phyloP scores from a whole-genome alignment of 2,888 invertebrate genomes.

The Griposia aprilina region DNA sequence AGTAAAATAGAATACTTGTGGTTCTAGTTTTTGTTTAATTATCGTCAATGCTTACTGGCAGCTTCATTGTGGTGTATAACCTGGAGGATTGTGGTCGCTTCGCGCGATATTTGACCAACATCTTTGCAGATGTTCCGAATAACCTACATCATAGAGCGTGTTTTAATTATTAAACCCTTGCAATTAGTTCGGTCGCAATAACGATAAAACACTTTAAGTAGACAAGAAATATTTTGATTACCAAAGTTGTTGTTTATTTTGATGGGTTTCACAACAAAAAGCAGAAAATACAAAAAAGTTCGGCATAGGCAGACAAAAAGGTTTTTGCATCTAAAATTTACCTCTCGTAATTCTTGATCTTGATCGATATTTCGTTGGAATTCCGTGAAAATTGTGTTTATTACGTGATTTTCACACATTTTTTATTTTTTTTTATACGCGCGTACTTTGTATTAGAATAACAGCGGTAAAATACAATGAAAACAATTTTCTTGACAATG shows the following conservation, averaged over 20 bases:
- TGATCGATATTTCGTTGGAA: slow-evolving; percentile 94
- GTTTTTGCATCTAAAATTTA: slow-evolving; percentile 1
- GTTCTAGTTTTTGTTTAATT: not conserved
- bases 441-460: not conserved
- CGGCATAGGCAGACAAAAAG: not conserved
- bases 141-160: slow-evolving; percentile 83
- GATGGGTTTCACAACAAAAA: not conserved
- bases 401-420: slow-evolving; percentile 65
- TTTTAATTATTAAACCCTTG: slow-evolving; percentile 10
- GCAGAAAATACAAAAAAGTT: slow-evolving; percentile 10
- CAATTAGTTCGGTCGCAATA: not conserved
- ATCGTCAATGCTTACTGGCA: slow-evolving; percentile 90
- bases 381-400: slow-evolving; percentile 92
- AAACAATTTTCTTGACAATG: slow-evolving; percentile 47
- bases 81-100: slow-evolving; percentile 95
- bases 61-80: slow-evolving; percentile 94
- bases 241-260: slow-evolving; percentile 10
- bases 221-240: not conserved
- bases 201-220: not conserved
- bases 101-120: slow-evolving; percentile 94
- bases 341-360: slow-evolving; percentile 96
- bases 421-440: slow-evolving; percentile 39
- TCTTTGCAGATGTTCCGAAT: slow-evolving; percentile 93
- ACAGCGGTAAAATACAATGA: slow-evolving; percentile 29
- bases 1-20: not conserved